These are phyloP conservation scores for Pipistrellus nathusii DNA, from an alignment of 2,797 vertebrate species.

Conservation along the genomic window DNA sequence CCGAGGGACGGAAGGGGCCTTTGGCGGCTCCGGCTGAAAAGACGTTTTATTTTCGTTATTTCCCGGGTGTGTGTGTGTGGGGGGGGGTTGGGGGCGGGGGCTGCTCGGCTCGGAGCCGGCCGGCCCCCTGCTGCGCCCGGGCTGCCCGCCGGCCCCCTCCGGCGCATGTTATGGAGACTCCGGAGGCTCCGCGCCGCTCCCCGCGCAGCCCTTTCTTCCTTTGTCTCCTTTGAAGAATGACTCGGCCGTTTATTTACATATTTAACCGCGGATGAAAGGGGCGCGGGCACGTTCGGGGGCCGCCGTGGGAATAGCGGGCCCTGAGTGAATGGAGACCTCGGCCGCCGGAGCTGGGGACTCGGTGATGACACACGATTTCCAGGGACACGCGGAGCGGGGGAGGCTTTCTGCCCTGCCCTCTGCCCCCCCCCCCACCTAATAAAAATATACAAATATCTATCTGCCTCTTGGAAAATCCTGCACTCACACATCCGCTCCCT, in stretches of 20 bases:
- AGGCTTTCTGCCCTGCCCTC: neutral
- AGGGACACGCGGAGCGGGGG: constrained; percentile 78
- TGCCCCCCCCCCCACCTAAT: neutral
- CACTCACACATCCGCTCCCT: constrained; percentile 64
- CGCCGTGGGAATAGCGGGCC: constrained; percentile 95
- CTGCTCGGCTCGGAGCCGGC: constrained; percentile 91
- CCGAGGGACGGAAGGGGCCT: constrained; percentile 95
- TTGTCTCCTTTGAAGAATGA: constrained; percentile 99
- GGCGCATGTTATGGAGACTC: constrained; percentile 98
- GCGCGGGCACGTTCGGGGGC: constrained; percentile 92
- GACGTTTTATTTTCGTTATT: constrained; percentile 95
- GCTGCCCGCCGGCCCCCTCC: constrained; percentile 96
- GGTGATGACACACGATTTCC: constrained; percentile 89
- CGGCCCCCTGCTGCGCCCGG: constrained; percentile 96
- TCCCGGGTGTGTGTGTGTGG: constrained; percentile 92
- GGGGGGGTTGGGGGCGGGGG: too few relatives aligned
- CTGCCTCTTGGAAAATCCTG: constrained; percentile 46
- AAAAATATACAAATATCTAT: too few relatives aligned
- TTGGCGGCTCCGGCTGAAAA: constrained; percentile 98
- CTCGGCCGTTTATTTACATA: constrained; percentile 99
- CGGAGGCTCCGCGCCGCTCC: constrained; percentile 90
- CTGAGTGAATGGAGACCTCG: constrained; percentile 94
- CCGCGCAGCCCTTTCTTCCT: constrained; percentile 93
- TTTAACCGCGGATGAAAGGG: constrained; percentile 99
- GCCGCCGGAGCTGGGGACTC: constrained; percentile 88